A percentile compares a stretch with the other conserved stretches of the same genome.
phyloP scores from a whole-genome alignment of 2,113 vertebrate species.

The Urocitellus parryii region DNA sequence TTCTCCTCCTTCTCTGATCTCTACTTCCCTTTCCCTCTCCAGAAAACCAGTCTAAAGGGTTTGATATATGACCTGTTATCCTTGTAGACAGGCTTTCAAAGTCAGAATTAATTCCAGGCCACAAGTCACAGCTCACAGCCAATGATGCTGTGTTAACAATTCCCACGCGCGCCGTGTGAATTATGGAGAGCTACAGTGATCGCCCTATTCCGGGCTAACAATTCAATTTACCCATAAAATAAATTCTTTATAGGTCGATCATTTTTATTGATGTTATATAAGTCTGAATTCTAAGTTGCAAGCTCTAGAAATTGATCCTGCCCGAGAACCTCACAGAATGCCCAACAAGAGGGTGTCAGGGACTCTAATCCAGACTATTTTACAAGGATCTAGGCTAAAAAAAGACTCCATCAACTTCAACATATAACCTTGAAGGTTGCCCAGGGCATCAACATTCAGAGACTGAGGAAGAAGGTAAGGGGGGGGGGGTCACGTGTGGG shows the following conservation, averaged over 20 bases:
- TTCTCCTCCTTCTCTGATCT: neutral
- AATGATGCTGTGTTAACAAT: neutral
- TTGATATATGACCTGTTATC: constrained; percentile 41
- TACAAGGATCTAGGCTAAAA: neutral
- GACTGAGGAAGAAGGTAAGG: neutral
- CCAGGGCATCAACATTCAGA: neutral
- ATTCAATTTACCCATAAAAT: constrained; percentile 63
- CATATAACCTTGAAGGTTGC: neutral
- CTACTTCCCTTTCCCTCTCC: neutral
- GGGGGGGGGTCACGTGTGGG: fast-evolving
- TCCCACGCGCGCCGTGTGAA: neutral
- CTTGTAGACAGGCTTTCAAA: constrained; percentile 49
- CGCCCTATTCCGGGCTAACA: constrained; percentile 1
- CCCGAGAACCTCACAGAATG: neutral
- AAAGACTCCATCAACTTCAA: neutral
- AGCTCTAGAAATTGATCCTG: constrained; percentile 41
- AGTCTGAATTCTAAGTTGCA: constrained; percentile 29
- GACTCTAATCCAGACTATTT: neutral
- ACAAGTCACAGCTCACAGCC: constrained; percentile 44
- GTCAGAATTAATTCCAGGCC: constrained; percentile 60
- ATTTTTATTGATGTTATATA: constrained; percentile 39
- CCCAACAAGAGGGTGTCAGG: too few species aligned
- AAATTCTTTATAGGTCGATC: constrained; percentile 53
- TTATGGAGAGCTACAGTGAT: neutral
- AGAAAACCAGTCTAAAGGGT: constrained; percentile 19